A percentile compares a stretch with the other conserved stretches of the same genome.
phyloP scores from a whole-genome alignment of 2,113 vertebrate genomes.

The Anolis carolinensis region DNA sequence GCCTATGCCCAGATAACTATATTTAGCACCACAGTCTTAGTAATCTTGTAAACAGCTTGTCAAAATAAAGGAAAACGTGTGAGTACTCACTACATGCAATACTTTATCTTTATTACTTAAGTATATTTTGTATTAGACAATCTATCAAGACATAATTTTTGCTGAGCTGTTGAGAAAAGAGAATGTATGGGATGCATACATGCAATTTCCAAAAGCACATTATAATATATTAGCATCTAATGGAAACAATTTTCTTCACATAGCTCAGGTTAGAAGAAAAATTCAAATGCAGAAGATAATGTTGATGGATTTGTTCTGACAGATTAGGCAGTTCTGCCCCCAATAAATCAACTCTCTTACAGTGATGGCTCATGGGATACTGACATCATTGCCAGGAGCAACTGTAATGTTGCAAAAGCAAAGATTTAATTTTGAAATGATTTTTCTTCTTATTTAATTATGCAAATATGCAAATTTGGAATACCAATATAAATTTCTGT shows the following conservation, averaged over 20 bases:
- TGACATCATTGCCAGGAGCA: constrained; percentile 59
- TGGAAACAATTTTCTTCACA: constrained; percentile 62
- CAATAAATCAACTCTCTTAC: constrained; percentile 57
- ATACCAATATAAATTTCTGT: constrained; percentile 10
- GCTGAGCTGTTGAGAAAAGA: not conserved
- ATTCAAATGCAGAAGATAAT: constrained; percentile 34
- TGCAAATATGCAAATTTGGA: not conserved
- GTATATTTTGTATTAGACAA: constrained; percentile 19
- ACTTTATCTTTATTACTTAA: constrained; percentile 29
- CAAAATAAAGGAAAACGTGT: not conserved
- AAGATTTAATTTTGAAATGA: constrained; percentile 5
- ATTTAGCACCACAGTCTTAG: not conserved
- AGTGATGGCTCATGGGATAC: constrained; percentile 53
- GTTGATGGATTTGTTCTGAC: constrained; percentile 82
- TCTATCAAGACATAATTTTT: constrained; percentile 14
- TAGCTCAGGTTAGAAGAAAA: constrained; percentile 32
- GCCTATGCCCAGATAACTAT: not conserved
- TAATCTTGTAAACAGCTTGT: not conserved
- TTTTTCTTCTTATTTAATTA: constrained; percentile 32
- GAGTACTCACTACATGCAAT: not conserved
- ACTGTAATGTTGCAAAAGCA: constrained; percentile 5
- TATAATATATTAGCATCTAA: constrained; percentile 56
- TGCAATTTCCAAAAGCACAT: constrained; percentile 4
- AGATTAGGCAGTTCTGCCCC: constrained; percentile 76
- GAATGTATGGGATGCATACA: not conserved